These are phyloP conservation scores for Pteruthius melanotis DNA, from an alignment of 2,113 vertebrate genomes.

Conservation along the genomic window DNA sequence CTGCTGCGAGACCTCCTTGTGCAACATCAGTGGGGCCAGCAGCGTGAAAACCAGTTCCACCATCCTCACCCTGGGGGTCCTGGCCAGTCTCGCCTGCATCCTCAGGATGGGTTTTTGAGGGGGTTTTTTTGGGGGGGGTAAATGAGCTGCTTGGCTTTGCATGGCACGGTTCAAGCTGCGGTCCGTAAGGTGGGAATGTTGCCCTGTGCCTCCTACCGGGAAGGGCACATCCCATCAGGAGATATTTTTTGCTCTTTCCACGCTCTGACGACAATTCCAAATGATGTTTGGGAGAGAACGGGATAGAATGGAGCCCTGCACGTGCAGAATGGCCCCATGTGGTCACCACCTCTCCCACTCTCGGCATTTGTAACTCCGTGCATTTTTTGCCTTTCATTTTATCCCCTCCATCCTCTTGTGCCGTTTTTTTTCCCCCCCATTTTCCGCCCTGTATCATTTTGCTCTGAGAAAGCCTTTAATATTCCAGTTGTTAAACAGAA, in stretches of 20 bases:
- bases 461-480: neutral
- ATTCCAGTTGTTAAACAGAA: neutral
- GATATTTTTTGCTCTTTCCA: neutral
- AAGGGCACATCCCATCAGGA: neutral
- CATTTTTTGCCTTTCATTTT: neutral
- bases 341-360: neutral
- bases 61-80: neutral
- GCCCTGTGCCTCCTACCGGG: neutral
- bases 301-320: neutral
- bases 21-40: conserved; percentile 51
- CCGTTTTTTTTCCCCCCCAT: neutral
- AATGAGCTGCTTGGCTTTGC: neutral
- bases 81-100: conserved; percentile 43
- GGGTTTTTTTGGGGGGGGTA: neutral
- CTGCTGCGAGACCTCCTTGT: conserved; percentile 22
- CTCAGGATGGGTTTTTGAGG: neutral
- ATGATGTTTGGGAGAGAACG: neutral
- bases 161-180: neutral
- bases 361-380: neutral
- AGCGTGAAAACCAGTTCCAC: conserved; percentile 12
- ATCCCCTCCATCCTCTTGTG: neutral
- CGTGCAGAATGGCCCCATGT: neutral
- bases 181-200: neutral
- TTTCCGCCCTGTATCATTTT: neutral
- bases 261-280: neutral